Percentiles rank a stretch among this genome's conserved stretches.
Evolutionary conservation across 2,113 vertebrate species (phyloP).

Genomic region (Hippocampus mohnikei): DNA sequence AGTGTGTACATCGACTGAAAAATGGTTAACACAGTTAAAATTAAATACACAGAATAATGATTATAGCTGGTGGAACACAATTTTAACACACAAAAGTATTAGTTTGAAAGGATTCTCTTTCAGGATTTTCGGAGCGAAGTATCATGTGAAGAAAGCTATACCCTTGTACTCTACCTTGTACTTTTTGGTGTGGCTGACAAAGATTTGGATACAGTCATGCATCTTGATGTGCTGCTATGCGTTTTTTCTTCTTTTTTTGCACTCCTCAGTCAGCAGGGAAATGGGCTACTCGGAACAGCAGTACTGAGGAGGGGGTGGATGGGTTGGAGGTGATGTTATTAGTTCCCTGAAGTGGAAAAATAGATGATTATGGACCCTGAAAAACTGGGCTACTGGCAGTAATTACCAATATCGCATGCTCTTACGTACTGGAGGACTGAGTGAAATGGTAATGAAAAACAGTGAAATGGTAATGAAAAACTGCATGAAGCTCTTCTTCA

Average conservation of each 20-base stretch:
- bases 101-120: background rate
- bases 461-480: conserved; percentile 47
- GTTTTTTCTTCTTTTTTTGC: conserved; percentile 28
- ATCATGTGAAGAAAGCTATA: conserved; percentile 16
- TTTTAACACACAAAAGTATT: background rate
- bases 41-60: background rate
- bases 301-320: conserved; percentile 13
- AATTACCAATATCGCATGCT: conserved; percentile 46
- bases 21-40: background rate
- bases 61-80: background rate
- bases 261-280: conserved; percentile 48
- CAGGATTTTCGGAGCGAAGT: background rate
- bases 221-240: conserved; percentile 46
- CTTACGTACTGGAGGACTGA: conserved; percentile 23
- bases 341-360: conserved; percentile 41
- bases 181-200: conserved; percentile 44
- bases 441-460: conserved; percentile 50
- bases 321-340: conserved; percentile 23
- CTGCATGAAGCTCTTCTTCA: conserved; percentile 30
- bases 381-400: conserved; percentile 43
- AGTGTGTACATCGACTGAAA: background rate
- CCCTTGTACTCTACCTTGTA: conserved; percentile 12
- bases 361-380: conserved; percentile 45
- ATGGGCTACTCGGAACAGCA: conserved; percentile 25
- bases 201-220: conserved; percentile 28